Conservation (phyloP, 2,888 invertebrate genomes). For the Furcula furcula region DNA sequence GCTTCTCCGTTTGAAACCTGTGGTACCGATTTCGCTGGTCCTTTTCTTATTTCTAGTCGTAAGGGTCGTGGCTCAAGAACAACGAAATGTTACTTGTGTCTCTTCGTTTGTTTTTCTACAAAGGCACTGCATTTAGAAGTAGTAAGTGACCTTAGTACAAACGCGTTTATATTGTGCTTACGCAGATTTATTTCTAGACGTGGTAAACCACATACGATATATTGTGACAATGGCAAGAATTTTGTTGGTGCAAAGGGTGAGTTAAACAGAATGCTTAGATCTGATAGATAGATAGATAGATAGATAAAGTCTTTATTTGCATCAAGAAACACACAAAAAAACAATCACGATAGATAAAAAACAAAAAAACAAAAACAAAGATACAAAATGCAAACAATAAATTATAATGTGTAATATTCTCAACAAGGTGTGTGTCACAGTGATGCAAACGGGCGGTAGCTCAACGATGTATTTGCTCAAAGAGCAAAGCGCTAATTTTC, state of each 20-base stretch:
- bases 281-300: too few species aligned
- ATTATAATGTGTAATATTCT: too few species aligned
- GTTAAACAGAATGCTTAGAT: background rate
- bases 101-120: background rate
- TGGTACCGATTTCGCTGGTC: slow-evolving; percentile 5
- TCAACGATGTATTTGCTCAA: too few species aligned
- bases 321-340: too few species aligned
- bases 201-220: slow-evolving; percentile 2
- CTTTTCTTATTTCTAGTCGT: background rate
- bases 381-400: too few species aligned
- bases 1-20: slow-evolving; percentile 1
- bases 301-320: too few species aligned
- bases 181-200: slow-evolving; percentile 3
- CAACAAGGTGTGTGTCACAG: too few species aligned
- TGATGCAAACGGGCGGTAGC: too few species aligned
- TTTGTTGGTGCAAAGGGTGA: slow-evolving; percentile 4
- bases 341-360: too few species aligned
- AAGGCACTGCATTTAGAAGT: slow-evolving; percentile 3
- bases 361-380: too few species aligned
- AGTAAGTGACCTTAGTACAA: slow-evolving; percentile 1
- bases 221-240: slow-evolving; percentile 3
- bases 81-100: background rate
- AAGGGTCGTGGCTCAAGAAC: background rate
- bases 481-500: too few species aligned
- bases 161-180: slow-evolving; percentile 4